A percentile compares a stretch with the other conserved stretches of the same genome.
These are phyloP conservation scores for Eulimnadia texana DNA, from an alignment of 1,140 invertebrate species.

Conservation along the genomic window DNA sequence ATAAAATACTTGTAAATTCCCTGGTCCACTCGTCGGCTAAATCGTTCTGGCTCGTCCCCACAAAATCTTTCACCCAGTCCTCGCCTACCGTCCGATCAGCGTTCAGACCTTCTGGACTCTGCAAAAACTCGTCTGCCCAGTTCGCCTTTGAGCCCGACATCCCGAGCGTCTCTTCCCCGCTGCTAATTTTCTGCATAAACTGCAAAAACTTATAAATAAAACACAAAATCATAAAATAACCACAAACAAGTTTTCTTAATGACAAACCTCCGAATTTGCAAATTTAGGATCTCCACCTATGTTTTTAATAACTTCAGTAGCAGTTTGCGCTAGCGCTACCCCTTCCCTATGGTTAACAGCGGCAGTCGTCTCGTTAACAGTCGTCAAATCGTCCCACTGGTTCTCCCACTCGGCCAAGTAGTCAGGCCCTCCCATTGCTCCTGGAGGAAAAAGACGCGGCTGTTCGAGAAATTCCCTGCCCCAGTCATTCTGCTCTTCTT, in stretches of 20 bases:
- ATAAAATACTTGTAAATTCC: constrained; percentile 4
- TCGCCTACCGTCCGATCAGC: constrained; percentile 26
- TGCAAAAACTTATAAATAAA: constrained; percentile 45
- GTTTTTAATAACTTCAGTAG: constrained; percentile 36
- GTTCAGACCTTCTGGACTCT: constrained; percentile 24
- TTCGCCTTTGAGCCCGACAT: constrained; percentile 17
- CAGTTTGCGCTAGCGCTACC: constrained; percentile 37
- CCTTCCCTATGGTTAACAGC: no score
- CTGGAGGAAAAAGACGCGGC: constrained; percentile 27
- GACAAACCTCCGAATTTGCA: constrained; percentile 51
- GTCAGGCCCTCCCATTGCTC: constrained; percentile 28
- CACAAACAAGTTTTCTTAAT: no score
- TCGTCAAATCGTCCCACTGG: constrained; percentile 13
- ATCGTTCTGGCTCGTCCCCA: constrained; percentile 2
- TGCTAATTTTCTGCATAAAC: constrained; percentile 64
- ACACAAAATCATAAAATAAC: constrained; percentile 5
- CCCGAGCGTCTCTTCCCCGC: constrained; percentile 35
- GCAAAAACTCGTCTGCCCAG: constrained; percentile 24
- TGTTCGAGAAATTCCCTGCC: constrained; percentile 27
- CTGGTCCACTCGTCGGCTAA: constrained; percentile 6
- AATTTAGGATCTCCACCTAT: constrained; percentile 47
- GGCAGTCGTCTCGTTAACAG: constrained; percentile 21
- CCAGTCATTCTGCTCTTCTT: constrained; percentile 29
- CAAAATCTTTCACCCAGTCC: constrained; percentile 12
- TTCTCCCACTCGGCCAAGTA: constrained; percentile 26